Percentiles rank a stretch among this genome's conserved stretches.
Conservation (phyloP, 35 echinoderm and acorn worm species). For the Ophiothrix spiculata region DNA sequence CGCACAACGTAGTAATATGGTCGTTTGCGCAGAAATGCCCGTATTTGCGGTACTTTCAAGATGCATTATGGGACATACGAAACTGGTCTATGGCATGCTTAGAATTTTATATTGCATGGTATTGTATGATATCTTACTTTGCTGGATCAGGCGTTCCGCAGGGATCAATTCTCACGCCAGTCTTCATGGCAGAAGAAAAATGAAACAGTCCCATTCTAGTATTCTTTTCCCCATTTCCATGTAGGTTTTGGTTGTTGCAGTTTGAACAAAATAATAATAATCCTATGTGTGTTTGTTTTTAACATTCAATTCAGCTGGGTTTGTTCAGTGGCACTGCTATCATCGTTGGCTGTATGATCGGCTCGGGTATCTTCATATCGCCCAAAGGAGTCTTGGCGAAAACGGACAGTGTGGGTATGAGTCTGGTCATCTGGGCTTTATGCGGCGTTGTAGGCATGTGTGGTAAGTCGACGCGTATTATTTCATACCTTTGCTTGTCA, state of each 20-base stretch:
- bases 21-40: too few species aligned
- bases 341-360: constrained; percentile 73
- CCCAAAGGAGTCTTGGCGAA: constrained; percentile 70
- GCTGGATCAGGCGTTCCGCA: not conserved
- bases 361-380: constrained; percentile 85
- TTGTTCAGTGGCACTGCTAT: constrained; percentile 55
- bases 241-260: too few species aligned
- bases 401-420: constrained; percentile 47
- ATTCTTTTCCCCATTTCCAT: too few species aligned
- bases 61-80: too few species aligned
- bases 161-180: not conserved
- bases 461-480: too few species aligned
- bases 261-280: too few species aligned
- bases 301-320: constrained; percentile 32
- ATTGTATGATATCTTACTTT: too few species aligned
- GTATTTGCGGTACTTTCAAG: too few species aligned
- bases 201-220: not conserved
- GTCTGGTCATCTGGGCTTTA: constrained; percentile 59
- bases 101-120: too few species aligned
- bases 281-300: not conserved
- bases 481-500: too few species aligned
- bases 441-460: constrained; percentile 39
- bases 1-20: too few species aligned
- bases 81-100: too few species aligned
- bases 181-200: not conserved